These are phyloP conservation scores for Monopterus albus DNA, from an alignment of 2,113 vertebrate species.

Conservation along the genomic window DNA sequence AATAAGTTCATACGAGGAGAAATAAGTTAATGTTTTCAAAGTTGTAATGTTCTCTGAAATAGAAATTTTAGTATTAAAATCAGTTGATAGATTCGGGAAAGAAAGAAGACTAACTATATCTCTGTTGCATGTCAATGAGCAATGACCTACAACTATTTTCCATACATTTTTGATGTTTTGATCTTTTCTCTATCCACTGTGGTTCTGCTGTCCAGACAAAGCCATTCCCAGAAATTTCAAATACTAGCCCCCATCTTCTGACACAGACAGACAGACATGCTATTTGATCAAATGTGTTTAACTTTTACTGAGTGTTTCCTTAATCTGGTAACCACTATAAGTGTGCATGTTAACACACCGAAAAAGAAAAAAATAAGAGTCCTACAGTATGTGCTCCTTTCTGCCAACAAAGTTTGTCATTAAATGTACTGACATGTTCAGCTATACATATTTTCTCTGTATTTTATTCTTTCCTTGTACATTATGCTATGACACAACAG, in stretches of 20 bases:
- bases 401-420: slow-evolving; percentile 68
- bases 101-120: not conserved
- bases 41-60: slow-evolving; percentile 3
- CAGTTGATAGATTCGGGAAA: not conserved
- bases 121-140: not conserved
- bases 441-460: slow-evolving; percentile 76
- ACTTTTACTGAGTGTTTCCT: slow-evolving; percentile 7
- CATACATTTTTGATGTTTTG: too few species aligned
- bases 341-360: slow-evolving; percentile 72
- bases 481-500: slow-evolving; percentile 74
- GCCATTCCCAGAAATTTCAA: too few species aligned
- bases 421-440: slow-evolving; percentile 73
- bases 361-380: slow-evolving; percentile 53
- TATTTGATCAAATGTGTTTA: too few species aligned
- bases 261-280: not conserved
- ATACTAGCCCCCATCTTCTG: too few species aligned
- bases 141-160: slow-evolving; percentile 23
- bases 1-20: not conserved
- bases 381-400: slow-evolving; percentile 58
- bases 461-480: slow-evolving; percentile 79
- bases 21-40: not conserved
- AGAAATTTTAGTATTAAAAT: not conserved
- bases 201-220: too few species aligned
- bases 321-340: slow-evolving; percentile 13
- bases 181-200: too few species aligned